Evolutionary conservation across 2,888 invertebrate species (phyloP).

Genomic region (Campopleginae sp.): DNA sequence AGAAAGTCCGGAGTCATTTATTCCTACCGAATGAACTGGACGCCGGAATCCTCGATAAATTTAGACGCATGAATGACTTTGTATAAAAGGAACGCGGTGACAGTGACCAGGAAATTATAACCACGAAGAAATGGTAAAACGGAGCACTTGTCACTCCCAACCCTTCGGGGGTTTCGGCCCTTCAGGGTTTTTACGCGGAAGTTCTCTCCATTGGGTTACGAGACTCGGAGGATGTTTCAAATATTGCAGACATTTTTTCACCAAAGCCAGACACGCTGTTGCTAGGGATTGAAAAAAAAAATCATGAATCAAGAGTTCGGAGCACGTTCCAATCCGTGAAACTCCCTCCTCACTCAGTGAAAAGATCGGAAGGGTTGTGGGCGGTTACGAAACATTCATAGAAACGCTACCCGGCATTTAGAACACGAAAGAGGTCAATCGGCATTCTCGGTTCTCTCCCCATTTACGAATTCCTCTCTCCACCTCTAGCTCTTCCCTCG

Average conservation of each 20-base stretch:
- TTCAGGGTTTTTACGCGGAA: neutral
- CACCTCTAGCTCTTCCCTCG: slow-evolving; percentile 45
- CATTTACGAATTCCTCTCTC: slow-evolving; percentile 68
- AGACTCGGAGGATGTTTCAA: neutral
- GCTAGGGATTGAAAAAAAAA: neutral
- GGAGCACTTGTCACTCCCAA: slow-evolving; percentile 20
- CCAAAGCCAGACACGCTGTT: neutral
- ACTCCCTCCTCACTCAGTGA: slow-evolving; percentile 33
- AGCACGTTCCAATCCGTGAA: slow-evolving; percentile 23
- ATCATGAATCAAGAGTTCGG: neutral
- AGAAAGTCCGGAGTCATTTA: neutral
- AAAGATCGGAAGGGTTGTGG: slow-evolving; percentile 79
- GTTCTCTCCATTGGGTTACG: neutral
- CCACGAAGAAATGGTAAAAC: slow-evolving; percentile 53
- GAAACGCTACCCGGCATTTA: slow-evolving; percentile 82
- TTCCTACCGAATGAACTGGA: neutral
- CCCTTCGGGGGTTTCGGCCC: neutral
- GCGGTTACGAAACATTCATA: slow-evolving; percentile 83
- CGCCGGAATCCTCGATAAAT: slow-evolving; percentile 16
- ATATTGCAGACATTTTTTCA: neutral
- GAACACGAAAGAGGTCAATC: slow-evolving; percentile 80
- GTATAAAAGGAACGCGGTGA: slow-evolving; percentile 83
- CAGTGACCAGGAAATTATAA: slow-evolving; percentile 81
- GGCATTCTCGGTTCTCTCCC: slow-evolving; percentile 77
- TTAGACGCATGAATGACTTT: slow-evolving; percentile 76